Percentiles rank a stretch among this genome's conserved stretches.
phyloP scores from a whole-genome alignment of 2,113 vertebrate species.

The Nerophis ophidion region DNA sequence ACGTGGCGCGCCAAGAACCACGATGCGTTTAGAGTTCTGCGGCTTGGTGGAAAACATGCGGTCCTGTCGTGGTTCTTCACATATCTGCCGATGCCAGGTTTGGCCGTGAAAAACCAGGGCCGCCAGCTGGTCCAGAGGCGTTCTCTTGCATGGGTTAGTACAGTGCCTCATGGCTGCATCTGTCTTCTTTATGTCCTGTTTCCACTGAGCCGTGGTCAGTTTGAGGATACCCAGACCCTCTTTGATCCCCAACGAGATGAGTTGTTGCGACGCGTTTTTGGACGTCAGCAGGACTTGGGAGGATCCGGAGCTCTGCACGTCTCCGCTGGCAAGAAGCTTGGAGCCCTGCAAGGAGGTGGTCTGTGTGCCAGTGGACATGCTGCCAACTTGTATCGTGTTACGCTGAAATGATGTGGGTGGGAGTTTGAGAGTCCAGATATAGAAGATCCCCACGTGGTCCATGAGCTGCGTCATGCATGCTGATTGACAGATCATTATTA shows the following conservation, averaged over 20 bases:
- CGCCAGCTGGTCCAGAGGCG: conserved; percentile 60
- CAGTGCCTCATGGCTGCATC: conserved; percentile 23
- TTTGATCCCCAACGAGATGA: conserved; percentile 60
- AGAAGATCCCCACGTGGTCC: too few species aligned
- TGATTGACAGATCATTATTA: conserved; percentile 36
- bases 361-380: conserved; percentile 17
- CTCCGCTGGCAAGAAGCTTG: conserved; percentile 21
- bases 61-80: conserved; percentile 33
- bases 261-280: conserved; percentile 57
- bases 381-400: conserved; percentile 28
- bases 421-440: background rate
- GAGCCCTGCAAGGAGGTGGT: conserved; percentile 5
- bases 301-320: conserved; percentile 32
- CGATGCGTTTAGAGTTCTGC: conserved; percentile 70
- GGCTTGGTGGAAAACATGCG: conserved; percentile 49
- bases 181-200: conserved; percentile 62
- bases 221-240: conserved; percentile 64
- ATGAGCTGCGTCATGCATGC: conserved; percentile 22
- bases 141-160: conserved; percentile 43
- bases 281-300: conserved; percentile 57
- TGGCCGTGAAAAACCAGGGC: conserved; percentile 57
- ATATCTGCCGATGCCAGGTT: conserved; percentile 31
- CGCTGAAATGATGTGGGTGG: background rate
- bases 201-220: conserved; percentile 66
- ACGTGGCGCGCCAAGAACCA: conserved; percentile 72